Percentiles rank a stretch among this genome's conserved stretches.
Conservation (phyloP, 2,888 invertebrate species). For the Tetranychus truncatus region DNA sequence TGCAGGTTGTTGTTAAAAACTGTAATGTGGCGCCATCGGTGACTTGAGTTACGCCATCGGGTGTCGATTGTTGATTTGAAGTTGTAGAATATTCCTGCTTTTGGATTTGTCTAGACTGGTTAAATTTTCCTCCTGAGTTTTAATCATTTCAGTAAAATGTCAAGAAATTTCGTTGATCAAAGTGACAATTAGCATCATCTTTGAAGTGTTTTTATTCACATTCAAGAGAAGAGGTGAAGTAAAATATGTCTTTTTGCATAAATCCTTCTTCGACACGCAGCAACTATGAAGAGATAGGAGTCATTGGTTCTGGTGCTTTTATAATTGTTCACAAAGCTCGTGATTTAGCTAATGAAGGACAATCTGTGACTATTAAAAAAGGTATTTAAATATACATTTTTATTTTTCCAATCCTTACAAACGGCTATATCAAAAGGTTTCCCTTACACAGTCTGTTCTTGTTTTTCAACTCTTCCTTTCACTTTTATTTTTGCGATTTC, state of each 20-base stretch:
- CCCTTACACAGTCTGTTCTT: slow-evolving; percentile 13
- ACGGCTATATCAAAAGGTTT: background rate
- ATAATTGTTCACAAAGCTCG: slow-evolving; percentile 84
- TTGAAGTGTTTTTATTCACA: no score
- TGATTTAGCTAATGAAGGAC: slow-evolving; percentile 55
- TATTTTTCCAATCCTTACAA: slow-evolving; percentile 19
- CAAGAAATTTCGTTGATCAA: no score
- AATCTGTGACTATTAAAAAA: slow-evolving; percentile 84
- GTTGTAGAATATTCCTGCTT: no score
- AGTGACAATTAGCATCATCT: no score
- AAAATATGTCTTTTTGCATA: background rate
- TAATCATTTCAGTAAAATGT: no score
- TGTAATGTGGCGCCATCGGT: no score
- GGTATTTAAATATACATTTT: slow-evolving; percentile 32
- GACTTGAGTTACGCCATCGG: no score
- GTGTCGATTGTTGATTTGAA: no score
- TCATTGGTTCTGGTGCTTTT: slow-evolving; percentile 56
- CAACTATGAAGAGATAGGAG: slow-evolving; percentile 30
- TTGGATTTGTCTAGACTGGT: no score
- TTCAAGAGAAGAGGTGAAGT: background rate
- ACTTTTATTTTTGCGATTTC: background rate
- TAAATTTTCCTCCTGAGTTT: no score
- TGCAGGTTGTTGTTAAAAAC: no score
- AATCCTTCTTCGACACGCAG: background rate
- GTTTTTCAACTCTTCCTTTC: background rate